Conservation (phyloP, 2,888 invertebrate species). For the Aporophyla nigra region DNA sequence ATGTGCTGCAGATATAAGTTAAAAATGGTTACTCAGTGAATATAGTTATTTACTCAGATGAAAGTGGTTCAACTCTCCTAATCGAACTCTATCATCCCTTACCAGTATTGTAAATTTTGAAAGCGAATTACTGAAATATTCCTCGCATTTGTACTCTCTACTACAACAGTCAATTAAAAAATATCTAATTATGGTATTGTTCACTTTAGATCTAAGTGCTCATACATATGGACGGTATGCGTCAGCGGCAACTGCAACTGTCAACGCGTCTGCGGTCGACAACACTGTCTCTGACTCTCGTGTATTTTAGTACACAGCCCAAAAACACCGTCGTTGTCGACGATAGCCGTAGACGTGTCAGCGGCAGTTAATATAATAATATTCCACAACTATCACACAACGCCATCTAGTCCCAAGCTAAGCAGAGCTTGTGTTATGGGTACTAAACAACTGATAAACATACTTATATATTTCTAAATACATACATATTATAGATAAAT, state of each 20-base stretch:
- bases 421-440: too few relatives aligned
- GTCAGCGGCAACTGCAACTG: too few relatives aligned
- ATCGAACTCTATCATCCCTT: neutral
- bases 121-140: neutral
- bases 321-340: too few relatives aligned
- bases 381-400: too few relatives aligned
- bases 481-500: too few relatives aligned
- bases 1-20: neutral
- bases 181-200: neutral
- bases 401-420: too few relatives aligned
- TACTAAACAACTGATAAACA: too few relatives aligned
- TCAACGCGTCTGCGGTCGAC: neutral
- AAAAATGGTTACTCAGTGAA: neutral
- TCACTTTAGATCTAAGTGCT: slow-evolving; percentile 13
- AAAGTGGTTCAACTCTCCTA: neutral
- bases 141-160: neutral
- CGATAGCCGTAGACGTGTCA: too few relatives aligned
- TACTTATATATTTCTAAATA: too few relatives aligned
- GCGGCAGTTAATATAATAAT: too few relatives aligned
- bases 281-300: too few relatives aligned
- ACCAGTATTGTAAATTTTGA: neutral
- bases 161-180: neutral
- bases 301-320: too few relatives aligned
- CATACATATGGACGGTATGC: neutral
- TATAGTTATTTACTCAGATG: slow-evolving; percentile 12